Evolutionary conservation across 2,888 invertebrate genomes (phyloP), one percentile per base, ranked within the genome.

Genomic region (Steinernema scapterisci): DNA sequence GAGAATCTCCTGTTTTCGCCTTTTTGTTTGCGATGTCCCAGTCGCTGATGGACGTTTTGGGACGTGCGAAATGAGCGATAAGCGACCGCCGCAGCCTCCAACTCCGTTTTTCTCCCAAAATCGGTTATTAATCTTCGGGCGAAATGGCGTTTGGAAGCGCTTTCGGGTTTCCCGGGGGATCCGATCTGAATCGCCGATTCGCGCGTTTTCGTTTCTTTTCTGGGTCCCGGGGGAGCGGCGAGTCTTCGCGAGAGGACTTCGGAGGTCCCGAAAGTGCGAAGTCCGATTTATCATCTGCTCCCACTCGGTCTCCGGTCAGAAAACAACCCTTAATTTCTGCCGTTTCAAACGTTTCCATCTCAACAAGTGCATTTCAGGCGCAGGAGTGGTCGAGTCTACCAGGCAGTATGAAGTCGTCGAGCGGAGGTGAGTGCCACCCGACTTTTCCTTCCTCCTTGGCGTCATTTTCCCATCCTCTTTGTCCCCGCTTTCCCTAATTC

Each of bases 81-180:
- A 54, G 13, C 54, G 25, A 13, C 54, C 5, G 21, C 13, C 21
- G 54, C 54, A 9, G 21, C 13, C 21, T 54, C 23, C 11, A 13
- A 38, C 21, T 31, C 19, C 31, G 19, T 31, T 63, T 63, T 27
- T 38, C 63, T 38, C 38, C n/a, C 63, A 25, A 63, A 63, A 63
- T 63, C 63, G 63, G 63, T 63, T 63, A 63, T 63, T 63, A 63
- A 63, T 63, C 63, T 63, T 63, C 63, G 31, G 25, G 48, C 63
- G 63, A 52, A 52, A 52, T 52, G 52, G 52, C 21, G 5, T 52
- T 52, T 21, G 19, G 52, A 52, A n/a, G 52, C 52, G 52, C 52
- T 38, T 38, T 38, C 38, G 52, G 23, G 23, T 11, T 23, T 23
- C 52, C 52, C 52, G 19, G 23, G 52, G 52, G 38, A 38, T 38